Evolutionary conservation across 2,888 invertebrate species (phyloP).

Genomic region (Portevinia maculata): DNA sequence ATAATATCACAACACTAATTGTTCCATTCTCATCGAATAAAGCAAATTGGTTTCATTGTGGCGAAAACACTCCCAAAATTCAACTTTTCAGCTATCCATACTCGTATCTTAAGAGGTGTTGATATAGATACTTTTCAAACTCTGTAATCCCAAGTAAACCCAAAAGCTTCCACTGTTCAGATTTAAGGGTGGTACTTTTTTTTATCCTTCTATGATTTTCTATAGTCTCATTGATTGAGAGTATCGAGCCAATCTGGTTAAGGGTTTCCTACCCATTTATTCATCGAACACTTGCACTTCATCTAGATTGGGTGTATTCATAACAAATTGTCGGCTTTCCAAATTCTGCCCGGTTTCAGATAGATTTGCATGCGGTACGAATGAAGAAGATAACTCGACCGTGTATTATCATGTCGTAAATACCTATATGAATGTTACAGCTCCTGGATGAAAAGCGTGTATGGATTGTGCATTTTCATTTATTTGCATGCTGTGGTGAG

Average conservation of each 20-base stretch:
- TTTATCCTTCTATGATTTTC: constrained; percentile 2
- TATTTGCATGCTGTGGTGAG: constrained; percentile 30
- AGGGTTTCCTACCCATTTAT: constrained; percentile 14
- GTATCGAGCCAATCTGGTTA: constrained; percentile 19
- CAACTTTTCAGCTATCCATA: neutral
- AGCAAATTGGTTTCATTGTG: neutral
- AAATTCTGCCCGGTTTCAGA: neutral
- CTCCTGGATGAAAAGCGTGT: constrained; percentile 17
- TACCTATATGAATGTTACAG: constrained; percentile 35
- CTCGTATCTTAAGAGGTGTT: neutral
- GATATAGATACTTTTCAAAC: neutral
- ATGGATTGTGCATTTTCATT: constrained; percentile 37
- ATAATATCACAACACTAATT: no score
- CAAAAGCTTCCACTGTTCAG: neutral
- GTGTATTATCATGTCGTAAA: constrained; percentile 41
- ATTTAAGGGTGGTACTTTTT: neutral
- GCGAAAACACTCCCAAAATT: neutral
- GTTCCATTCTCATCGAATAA: neutral
- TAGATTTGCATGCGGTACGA: constrained; percentile 18
- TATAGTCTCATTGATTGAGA: constrained; percentile 13
- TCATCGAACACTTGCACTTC: constrained; percentile 16
- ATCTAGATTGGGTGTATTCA: constrained; percentile 28
- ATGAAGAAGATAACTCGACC: constrained; percentile 30
- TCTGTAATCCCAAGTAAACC: neutral
- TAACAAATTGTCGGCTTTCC: constrained; percentile 56